Conservation (phyloP, 2,113 vertebrate species). For the Sporophila hypoxantha region DNA sequence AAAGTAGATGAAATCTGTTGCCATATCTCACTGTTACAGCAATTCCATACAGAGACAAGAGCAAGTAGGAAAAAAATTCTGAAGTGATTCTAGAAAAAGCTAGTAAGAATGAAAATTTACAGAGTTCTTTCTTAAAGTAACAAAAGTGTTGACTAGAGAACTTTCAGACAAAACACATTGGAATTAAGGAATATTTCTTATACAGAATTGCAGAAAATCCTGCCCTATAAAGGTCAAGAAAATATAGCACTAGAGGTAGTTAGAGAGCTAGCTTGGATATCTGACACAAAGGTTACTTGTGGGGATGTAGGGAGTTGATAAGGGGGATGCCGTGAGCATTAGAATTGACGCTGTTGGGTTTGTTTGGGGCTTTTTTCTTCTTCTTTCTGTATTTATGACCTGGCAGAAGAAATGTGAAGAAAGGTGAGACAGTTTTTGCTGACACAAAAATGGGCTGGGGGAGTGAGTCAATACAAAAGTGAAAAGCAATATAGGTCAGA, state of each 20-base stretch:
- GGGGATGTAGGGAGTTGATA: constrained; percentile 34
- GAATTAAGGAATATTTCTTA: constrained; percentile 47
- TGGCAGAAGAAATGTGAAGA: constrained; percentile 57
- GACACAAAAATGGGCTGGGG: constrained; percentile 43
- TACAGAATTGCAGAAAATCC: constrained; percentile 43
- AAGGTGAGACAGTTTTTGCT: constrained; percentile 60
- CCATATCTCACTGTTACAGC: not conserved
- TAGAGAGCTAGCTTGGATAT: constrained; percentile 48
- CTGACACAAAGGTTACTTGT: constrained; percentile 47
- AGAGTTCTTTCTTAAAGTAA: not conserved
- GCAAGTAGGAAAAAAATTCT: not conserved
- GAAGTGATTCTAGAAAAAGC: not conserved
- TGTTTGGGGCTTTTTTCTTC: not conserved
- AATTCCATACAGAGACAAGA: not conserved
- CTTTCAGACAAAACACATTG: constrained; percentile 25
- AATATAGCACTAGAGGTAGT: constrained; percentile 41
- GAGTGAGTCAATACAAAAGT: constrained; percentile 60
- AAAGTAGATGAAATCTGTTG: not conserved
- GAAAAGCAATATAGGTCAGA: constrained; percentile 24
- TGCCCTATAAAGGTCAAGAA: constrained; percentile 50
- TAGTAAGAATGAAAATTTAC: not conserved
- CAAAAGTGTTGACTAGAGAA: constrained; percentile 30
- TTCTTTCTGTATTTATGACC: constrained; percentile 53
- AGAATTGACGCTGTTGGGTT: constrained; percentile 21
- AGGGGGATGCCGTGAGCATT: constrained; percentile 44